These are phyloP conservation scores for Carcina quercana DNA, from an alignment of 2,888 invertebrate species.

Conservation along the genomic window DNA sequence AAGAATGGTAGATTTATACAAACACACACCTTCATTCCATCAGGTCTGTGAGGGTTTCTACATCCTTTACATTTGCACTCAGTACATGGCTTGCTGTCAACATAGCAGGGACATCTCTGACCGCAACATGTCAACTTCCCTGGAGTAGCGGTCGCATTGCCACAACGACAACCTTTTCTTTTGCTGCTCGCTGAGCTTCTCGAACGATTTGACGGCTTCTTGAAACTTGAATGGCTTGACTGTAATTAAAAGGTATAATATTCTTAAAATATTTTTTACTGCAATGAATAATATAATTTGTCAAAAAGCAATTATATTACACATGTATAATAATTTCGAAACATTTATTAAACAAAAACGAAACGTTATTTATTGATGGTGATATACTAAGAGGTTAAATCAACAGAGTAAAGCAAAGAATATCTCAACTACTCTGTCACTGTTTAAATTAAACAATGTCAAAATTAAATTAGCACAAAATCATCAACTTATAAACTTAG, in stretches of 20 bases:
- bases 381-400: no score
- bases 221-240: slow-evolving; percentile 54
- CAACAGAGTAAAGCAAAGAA: no score
- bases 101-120: slow-evolving; percentile 95
- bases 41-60: slow-evolving; percentile 90
- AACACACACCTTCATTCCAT: slow-evolving; percentile 83
- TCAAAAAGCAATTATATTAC: no score
- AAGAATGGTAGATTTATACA: no score
- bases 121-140: slow-evolving; percentile 95
- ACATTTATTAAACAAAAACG: no score
- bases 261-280: not conserved
- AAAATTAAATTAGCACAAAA: no score
- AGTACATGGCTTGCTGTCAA: slow-evolving; percentile 90
- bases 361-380: no score
- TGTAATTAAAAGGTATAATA: slow-evolving; percentile 31
- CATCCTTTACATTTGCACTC: slow-evolving; percentile 95
- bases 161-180: slow-evolving; percentile 90
- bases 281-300: no score
- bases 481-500: no score
- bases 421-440: no score
- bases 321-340: no score
- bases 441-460: no score
- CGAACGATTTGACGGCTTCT: slow-evolving; percentile 63
- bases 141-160: slow-evolving; percentile 90
- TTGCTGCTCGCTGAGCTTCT: slow-evolving; percentile 63